A percentile compares a stretch with the other conserved stretches of the same genome.
Evolutionary conservation across 2,797 vertebrate genomes (phyloP).

Genomic region (Lemur catta): DNA sequence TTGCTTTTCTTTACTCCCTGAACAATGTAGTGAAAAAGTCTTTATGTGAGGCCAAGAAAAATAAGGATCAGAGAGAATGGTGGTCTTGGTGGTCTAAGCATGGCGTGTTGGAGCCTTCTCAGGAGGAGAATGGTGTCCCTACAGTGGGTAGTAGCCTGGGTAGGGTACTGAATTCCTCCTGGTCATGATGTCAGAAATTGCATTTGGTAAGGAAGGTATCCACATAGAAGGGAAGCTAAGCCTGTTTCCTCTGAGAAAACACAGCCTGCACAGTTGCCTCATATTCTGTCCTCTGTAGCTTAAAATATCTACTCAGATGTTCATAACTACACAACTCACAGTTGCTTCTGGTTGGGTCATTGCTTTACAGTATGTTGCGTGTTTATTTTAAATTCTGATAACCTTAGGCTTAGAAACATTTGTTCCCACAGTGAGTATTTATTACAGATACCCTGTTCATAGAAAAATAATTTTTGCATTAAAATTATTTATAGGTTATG

Average conservation of each 20-base stretch:
- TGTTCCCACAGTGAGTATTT: neutral
- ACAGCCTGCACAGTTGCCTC: neutral
- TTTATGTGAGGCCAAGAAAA: neutral
- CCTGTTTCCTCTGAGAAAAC: neutral
- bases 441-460: neutral
- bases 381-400: conserved; percentile 1
- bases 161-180: too few species aligned
- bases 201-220: neutral
- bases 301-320: neutral
- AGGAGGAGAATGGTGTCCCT: too few species aligned
- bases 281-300: neutral
- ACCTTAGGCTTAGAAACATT: neutral
- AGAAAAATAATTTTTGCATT: neutral
- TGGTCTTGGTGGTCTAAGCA: neutral
- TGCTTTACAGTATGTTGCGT: neutral
- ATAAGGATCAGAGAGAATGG: neutral
- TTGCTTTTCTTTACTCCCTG: neutral
- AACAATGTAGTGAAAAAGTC: neutral
- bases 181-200: neutral
- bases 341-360: neutral
- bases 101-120: too few species aligned
- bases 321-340: neutral
- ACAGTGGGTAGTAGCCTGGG: neutral
- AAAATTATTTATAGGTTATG: neutral
- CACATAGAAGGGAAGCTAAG: neutral